These are phyloP conservation scores for Drosophila colorata DNA, from an alignment of 2,888 invertebrate genomes.

Conservation along the genomic window DNA sequence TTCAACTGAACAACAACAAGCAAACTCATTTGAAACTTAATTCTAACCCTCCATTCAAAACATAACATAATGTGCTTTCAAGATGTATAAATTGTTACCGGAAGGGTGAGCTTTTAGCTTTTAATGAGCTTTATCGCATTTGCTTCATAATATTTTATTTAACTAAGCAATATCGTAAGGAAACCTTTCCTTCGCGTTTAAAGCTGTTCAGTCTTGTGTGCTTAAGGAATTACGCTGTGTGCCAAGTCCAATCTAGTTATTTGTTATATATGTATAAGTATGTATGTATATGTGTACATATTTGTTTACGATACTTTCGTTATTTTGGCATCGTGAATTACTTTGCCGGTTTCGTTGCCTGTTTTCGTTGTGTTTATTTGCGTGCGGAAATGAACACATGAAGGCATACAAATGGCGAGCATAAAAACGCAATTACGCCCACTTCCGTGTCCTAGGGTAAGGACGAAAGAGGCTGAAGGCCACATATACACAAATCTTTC, in stretches of 20 bases:
- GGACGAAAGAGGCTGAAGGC: slow-evolving; percentile 25
- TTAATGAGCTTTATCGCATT: neutral
- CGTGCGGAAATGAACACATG: slow-evolving; percentile 79
- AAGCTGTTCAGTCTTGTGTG: neutral
- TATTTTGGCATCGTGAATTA: slow-evolving; percentile 20
- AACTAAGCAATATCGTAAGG: neutral
- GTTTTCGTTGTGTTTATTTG: slow-evolving; percentile 68
- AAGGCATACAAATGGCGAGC: slow-evolving; percentile 68
- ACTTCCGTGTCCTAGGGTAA: slow-evolving; percentile 52
- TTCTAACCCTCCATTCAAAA: neutral
- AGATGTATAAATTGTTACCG: neutral
- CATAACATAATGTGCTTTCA: too few species aligned
- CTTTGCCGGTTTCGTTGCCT: slow-evolving; percentile 29
- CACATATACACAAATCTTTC: slow-evolving; percentile 35
- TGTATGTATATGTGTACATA: neutral
- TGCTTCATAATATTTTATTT: too few species aligned
- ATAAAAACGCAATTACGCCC: slow-evolving; percentile 81
- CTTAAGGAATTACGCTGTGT: slow-evolving; percentile 18
- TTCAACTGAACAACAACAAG: neutral
- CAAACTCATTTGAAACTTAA: neutral
- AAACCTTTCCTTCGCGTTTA: neutral
- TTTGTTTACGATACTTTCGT: slow-evolving; percentile 19
- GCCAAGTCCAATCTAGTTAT: slow-evolving; percentile 10
- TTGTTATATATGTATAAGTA: neutral
- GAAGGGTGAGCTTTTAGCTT: neutral